These are phyloP conservation scores for Orbicella faveolata DNA, from an alignment of 64 coral and sea anemone genomes.

Conservation along the genomic window DNA sequence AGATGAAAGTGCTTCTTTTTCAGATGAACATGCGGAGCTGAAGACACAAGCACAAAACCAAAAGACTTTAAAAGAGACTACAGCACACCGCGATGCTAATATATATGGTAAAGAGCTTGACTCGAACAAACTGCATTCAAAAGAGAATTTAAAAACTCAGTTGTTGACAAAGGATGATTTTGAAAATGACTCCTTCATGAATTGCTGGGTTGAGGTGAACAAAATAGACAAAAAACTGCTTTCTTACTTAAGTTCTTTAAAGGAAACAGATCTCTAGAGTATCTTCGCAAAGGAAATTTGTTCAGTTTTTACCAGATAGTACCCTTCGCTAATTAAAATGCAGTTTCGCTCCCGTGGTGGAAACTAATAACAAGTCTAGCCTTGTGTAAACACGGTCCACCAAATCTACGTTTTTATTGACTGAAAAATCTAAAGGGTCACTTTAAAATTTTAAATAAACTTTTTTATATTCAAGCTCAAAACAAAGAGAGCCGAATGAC, in stretches of 20 bases:
- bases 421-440: background rate
- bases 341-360: background rate
- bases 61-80: background rate
- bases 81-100: background rate
- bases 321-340: background rate
- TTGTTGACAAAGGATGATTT: background rate
- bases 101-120: background rate
- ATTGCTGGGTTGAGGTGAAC: slow-evolving; percentile 2
- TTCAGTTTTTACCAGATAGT: background rate
- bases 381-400: slow-evolving; percentile 20
- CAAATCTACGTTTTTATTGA: slow-evolving; percentile 16
- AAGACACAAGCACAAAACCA: background rate
- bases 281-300: background rate
- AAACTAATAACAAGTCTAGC: slow-evolving; percentile 40
- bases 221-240: slow-evolving; percentile 16
- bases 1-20: too few relatives aligned
- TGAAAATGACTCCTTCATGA: background rate
- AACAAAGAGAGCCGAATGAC: background rate
- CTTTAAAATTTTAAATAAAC: slow-evolving; percentile 24
- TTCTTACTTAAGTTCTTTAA: slow-evolving; percentile 4
- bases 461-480: slow-evolving; percentile 23
- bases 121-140: background rate
- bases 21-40: background rate
- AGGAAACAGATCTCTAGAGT: slow-evolving; percentile 36
- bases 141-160: slow-evolving; percentile 19